Evolutionary conservation across 2,797 vertebrate genomes (phyloP), one percentile per base, ranked within the genome.

Genomic region (Anguilla marmorata): DNA sequence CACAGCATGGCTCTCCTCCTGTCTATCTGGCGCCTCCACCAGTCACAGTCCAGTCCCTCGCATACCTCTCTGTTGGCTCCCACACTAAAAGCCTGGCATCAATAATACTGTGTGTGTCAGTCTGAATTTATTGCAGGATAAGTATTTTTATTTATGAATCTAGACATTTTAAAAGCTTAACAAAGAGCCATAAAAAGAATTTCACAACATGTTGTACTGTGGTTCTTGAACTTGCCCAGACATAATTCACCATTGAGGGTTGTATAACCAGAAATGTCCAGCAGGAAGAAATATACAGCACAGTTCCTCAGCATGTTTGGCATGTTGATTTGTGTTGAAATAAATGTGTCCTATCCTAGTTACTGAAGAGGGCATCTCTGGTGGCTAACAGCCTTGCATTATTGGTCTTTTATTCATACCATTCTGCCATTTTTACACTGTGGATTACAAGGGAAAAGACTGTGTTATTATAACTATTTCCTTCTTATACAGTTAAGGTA

Each of bases 41-140:
- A 97, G 97, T 97, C 96, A 95, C 96, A 96, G 89, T 86, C 90
- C 89, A 89, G 89, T 92, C 93, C 94, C 89, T 91, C 91, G 87
- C 92, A 91, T 93, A 92, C 89, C 91, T 92, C 91, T 89, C 92
- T 91, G 89, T 91, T 91, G 94, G 94, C 94, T 90, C 88, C 86
- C 80, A 87, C 90, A 79, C 93, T 93, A 94, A 90, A 89, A 27
- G 24, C 4, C 87, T 89, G 90, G 93, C 93, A 92, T 94, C 85
- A 84, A 60, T 92, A 92, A 91, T 86, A 84, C 80, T 87, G 89
- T 54, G 89, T 54, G 89, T 94, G 93, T 94, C 93, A 91, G 89
- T 91, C 84, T 93, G 91, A 94, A 93, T 92, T 90, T 92, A 86
- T 72, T 86, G 74, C 37, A 85, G 86, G 89, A 91, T 14, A 56